Evolutionary conservation across 2,888 invertebrate genomes (phyloP), one percentile per base, ranked within the genome.

Genomic region (Nebria salina): DNA sequence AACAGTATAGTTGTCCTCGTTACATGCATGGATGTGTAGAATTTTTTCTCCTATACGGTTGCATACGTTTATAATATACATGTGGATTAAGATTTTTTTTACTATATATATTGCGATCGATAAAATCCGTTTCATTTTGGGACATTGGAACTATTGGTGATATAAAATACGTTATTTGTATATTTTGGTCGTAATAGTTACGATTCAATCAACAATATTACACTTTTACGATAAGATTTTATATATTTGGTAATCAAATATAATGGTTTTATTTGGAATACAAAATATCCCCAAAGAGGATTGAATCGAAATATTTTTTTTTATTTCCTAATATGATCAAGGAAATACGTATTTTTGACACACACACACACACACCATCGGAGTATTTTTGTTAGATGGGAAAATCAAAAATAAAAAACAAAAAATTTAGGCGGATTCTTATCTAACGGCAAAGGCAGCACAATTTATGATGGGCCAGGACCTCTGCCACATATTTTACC

Each of bases 41-140:
- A 73, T 73, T 15, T 78, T 34, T 65, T 20, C 11, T 78, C 72
- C 54, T 54, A 54, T 72, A 43, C 68, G 43, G 54, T 26, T 73
- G 43, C 72, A 76, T 76, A 76, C 34, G 43, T 72, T 72, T 78
- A 72, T 72, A 65, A 64, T 78, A 2, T 78, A 77, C 11, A 54
- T 54, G 54, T 54, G 54, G 54, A 54, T 54, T 54, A 54, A 54
- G 54, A 54, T 11, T 77, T 43, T 25, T 42, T 70, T 34, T 68
- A 43, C 13, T 54, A 11, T 54, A 54, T 54, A 5, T 54, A 54
- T 54, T 54, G 2, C 8, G 13, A 54, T 54, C 54, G 8, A 54
- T 54, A 54, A 54, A 54, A 54, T 54, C 54, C 2, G 54, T 8
- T 54, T 13, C 54, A 11, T 11, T 54, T 54, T 54, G 54, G 54